These are phyloP conservation scores for Philereme vetulata DNA, from an alignment of 2,888 invertebrate genomes.

Conservation along the genomic window DNA sequence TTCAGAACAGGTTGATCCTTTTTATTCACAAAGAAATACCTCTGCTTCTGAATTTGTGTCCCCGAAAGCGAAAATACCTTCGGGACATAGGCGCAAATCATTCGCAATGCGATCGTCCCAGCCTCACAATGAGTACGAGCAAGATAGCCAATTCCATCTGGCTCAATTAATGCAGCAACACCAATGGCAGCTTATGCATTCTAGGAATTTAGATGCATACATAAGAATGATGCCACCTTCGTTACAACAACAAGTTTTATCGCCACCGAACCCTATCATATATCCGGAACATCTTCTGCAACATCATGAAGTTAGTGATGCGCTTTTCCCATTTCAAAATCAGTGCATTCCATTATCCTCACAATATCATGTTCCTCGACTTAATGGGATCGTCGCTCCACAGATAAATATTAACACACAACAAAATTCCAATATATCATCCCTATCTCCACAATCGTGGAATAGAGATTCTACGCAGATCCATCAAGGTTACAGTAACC, in stretches of 20 bases:
- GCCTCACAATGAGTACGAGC: constrained; percentile 9
- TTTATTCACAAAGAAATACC: constrained; percentile 1
- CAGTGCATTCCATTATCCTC: neutral
- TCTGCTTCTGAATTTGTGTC: constrained; percentile 3
- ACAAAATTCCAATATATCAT: constrained; percentile 3
- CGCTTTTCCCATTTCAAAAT: constrained; percentile 5
- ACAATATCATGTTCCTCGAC: neutral
- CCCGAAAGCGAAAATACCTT: neutral
- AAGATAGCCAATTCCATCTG: neutral
- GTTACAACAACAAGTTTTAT: neutral
- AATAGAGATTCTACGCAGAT: constrained; percentile 1
- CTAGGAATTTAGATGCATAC: constrained; percentile 1
- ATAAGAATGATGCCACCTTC: neutral
- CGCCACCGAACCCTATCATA: neutral
- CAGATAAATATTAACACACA: neutral
- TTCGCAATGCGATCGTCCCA: neutral
- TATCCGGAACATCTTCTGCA: constrained; percentile 5
- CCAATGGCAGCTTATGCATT: constrained; percentile 1
- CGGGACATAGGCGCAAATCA: constrained; percentile 8
- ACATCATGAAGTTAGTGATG: constrained; percentile 9
- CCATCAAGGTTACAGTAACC: constrained; percentile 15
- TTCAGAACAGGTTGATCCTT: neutral
- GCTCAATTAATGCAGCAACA: neutral
- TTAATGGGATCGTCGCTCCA: constrained; percentile 4
- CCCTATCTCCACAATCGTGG: constrained; percentile 14